Conservation (phyloP, 2,888 invertebrate species). For the Polylopha cassiicola region DNA sequence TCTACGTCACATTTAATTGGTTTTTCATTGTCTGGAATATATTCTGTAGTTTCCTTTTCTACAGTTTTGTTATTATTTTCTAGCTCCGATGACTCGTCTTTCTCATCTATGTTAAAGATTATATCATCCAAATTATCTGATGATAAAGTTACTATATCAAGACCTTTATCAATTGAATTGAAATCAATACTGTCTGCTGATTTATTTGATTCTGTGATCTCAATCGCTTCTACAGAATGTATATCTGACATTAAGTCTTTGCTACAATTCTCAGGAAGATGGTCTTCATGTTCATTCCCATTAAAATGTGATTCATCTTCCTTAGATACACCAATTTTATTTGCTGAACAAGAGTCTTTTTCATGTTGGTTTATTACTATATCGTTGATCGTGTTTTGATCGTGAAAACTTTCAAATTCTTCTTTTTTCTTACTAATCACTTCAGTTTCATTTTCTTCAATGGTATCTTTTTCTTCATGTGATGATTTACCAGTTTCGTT, state of each 20-base stretch:
- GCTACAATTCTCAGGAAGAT: no score
- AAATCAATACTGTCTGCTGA: no score
- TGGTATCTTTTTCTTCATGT: not conserved
- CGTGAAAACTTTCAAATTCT: slow-evolving; percentile 2
- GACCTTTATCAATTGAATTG: no score
- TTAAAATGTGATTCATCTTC: no score
- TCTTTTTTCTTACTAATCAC: slow-evolving; percentile 4
- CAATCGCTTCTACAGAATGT: no score
- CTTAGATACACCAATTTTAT: not conserved
- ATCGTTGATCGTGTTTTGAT: not conserved
- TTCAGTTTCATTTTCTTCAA: not conserved
- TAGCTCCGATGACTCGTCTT: not conserved
- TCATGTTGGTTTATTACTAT: not conserved
- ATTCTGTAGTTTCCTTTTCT: slow-evolving; percentile 3
- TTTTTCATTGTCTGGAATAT: not conserved
- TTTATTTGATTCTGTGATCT: no score
- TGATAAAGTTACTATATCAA: not conserved
- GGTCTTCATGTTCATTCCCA: no score
- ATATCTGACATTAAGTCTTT: no score
- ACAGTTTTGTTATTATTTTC: not conserved
- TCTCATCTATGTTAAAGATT: slow-evolving; percentile 12
- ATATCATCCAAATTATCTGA: not conserved
- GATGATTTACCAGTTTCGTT: not conserved
- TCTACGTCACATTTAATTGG: slow-evolving; percentile 10
- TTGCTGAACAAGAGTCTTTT: not conserved